Evolutionary conservation across 2,888 invertebrate genomes (phyloP).

Genomic region (Hesperia comma): DNA sequence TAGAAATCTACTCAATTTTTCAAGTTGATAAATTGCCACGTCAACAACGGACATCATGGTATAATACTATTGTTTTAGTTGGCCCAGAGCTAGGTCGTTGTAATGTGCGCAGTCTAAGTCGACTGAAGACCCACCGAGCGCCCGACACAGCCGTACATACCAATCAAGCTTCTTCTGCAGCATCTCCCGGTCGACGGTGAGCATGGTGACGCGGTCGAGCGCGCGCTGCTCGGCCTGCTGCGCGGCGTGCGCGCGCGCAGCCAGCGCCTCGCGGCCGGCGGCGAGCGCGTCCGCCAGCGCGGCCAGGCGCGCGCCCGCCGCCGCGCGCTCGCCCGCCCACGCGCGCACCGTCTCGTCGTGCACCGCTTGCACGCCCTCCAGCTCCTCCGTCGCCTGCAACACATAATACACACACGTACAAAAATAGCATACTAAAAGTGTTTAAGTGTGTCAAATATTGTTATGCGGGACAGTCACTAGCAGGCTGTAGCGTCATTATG

Average conservation of each 20-base stretch:
- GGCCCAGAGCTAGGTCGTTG: no score
- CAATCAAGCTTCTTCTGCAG: slow-evolving; percentile 69
- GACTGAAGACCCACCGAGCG: no score
- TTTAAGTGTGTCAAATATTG: no score
- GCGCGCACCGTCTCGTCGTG: slow-evolving; percentile 77
- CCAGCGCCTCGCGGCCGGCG: slow-evolving; percentile 35
- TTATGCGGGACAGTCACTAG: no score
- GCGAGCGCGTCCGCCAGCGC: slow-evolving; percentile 49
- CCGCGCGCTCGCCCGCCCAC: slow-evolving; percentile 63
- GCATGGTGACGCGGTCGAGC: slow-evolving; percentile 67
- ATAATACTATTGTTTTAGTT: no score
- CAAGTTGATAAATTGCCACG: no score
- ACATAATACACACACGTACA: background rate
- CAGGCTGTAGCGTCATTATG: no score
- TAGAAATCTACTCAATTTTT: no score
- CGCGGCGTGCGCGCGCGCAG: no score
- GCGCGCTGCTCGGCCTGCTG: slow-evolving; percentile 52
- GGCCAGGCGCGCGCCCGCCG: slow-evolving; percentile 45
- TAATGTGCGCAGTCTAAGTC: no score
- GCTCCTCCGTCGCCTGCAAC: slow-evolving; percentile 70
- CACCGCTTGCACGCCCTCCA: slow-evolving; percentile 79
- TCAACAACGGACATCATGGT: no score
- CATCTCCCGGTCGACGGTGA: slow-evolving; percentile 74
- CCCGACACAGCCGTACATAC: slow-evolving; percentile 43
- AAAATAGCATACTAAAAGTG: no score